Evolutionary conservation across 2,888 invertebrate genomes (phyloP).

Genomic region (Tachystola acroxantha): DNA sequence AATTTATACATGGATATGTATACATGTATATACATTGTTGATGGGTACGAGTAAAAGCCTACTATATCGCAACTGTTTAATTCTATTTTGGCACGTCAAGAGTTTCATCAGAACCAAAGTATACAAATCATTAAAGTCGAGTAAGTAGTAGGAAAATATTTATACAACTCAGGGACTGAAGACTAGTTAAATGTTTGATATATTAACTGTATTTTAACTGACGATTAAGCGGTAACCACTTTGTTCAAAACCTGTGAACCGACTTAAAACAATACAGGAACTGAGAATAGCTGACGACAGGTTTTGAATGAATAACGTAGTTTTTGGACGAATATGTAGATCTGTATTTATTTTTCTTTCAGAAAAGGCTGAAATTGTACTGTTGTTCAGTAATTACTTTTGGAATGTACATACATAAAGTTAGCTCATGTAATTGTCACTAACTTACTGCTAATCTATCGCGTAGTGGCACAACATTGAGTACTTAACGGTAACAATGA

Average conservation of each 20-base stretch:
- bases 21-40: conserved; percentile 78
- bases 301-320: conserved; percentile 70
- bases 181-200: conserved; percentile 78
- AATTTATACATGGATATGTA: conserved; percentile 78
- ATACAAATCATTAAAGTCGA: conserved; percentile 77
- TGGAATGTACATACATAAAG: conserved; percentile 52
- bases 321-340: conserved; percentile 59
- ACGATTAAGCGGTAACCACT: conserved; percentile 66
- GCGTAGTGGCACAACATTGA: conserved; percentile 31
- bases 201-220: conserved; percentile 76
- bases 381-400: conserved; percentile 46
- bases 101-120: conserved; percentile 78
- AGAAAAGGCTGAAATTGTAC: conserved; percentile 55
- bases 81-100: conserved; percentile 77
- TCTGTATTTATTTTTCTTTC: conserved; percentile 44
- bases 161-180: conserved; percentile 78
- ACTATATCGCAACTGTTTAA: conserved; percentile 77
- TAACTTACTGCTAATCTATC: conserved; percentile 20
- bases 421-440: conserved; percentile 37
- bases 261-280: conserved; percentile 63
- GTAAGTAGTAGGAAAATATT: conserved; percentile 77
- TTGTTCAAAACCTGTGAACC: conserved; percentile 74
- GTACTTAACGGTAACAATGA: conserved; percentile 22
- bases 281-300: conserved; percentile 65
- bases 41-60: conserved; percentile 74